Conservation (phyloP, 2,797 vertebrate species). For the Sorex maritimensis region DNA sequence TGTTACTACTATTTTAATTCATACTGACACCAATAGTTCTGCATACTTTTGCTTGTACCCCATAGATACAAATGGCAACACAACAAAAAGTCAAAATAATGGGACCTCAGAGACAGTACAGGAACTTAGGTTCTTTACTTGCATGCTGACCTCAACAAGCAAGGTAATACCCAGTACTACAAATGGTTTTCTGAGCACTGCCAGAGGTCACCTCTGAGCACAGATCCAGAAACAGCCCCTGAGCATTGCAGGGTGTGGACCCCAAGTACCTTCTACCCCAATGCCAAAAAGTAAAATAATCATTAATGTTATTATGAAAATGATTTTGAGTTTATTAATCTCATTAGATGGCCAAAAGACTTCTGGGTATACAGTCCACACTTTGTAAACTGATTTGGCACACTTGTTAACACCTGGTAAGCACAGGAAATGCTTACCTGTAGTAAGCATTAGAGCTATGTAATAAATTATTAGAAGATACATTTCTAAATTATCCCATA, state of each 20-base stretch:
- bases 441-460: too few species aligned
- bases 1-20: not conserved
- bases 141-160: too few species aligned
- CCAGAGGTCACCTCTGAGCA: too few species aligned
- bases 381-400: not conserved
- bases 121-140: too few species aligned
- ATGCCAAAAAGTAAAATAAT: constrained; percentile 35
- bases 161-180: too few species aligned
- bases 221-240: too few species aligned
- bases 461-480: not conserved
- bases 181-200: too few species aligned
- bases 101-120: too few species aligned
- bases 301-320: not conserved
- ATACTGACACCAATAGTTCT: not conserved
- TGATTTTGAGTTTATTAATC: constrained; percentile 16
- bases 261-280: not conserved
- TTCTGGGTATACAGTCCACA: not conserved
- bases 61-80: too few species aligned
- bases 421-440: not conserved
- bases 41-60: not conserved
- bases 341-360: not conserved
- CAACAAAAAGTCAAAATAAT: too few species aligned
- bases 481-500: not conserved
- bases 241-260: too few species aligned
- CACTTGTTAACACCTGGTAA: not conserved